These are phyloP conservation scores for Colletes collaris DNA, from an alignment of 2,888 invertebrate genomes.

Conservation along the genomic window DNA sequence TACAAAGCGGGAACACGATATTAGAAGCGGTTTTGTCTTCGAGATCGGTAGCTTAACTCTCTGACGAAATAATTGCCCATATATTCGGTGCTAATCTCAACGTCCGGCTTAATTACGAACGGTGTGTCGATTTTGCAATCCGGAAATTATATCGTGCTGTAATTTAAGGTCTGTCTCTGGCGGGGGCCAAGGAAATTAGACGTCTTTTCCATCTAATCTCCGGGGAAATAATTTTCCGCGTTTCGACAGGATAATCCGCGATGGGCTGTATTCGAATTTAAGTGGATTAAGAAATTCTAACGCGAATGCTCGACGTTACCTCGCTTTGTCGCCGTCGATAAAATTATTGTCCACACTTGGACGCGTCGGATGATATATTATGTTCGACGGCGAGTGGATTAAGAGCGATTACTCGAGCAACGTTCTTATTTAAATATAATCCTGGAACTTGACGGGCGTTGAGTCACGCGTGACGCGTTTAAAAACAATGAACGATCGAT, in stretches of 20 bases:
- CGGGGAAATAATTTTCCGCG: not conserved
- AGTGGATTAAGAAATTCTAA: too few species aligned
- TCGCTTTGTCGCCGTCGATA: not conserved
- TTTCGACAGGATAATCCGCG: not conserved
- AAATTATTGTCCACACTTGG: too few species aligned
- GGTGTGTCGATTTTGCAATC: too few species aligned
- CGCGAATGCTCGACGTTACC: too few species aligned
- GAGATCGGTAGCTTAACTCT: not conserved
- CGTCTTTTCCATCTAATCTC: too few species aligned
- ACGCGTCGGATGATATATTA: not conserved
- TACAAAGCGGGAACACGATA: not conserved
- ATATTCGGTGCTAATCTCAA: too few species aligned
- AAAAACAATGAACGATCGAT: conserved; percentile 12
- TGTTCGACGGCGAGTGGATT: not conserved
- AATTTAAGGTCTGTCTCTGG: too few species aligned
- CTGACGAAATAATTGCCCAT: not conserved
- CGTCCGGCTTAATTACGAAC: too few species aligned
- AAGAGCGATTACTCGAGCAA: not conserved
- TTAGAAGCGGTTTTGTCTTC: not conserved
- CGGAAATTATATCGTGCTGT: too few species aligned
- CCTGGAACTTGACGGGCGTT: not conserved
- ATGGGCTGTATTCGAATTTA: too few species aligned
- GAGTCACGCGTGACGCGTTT: conserved; percentile 2
- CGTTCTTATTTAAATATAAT: conserved; percentile 25
- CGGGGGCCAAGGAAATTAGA: too few species aligned